Conservation (phyloP, 2,113 vertebrate genomes). For the human (Homo sapiens) region DNA sequence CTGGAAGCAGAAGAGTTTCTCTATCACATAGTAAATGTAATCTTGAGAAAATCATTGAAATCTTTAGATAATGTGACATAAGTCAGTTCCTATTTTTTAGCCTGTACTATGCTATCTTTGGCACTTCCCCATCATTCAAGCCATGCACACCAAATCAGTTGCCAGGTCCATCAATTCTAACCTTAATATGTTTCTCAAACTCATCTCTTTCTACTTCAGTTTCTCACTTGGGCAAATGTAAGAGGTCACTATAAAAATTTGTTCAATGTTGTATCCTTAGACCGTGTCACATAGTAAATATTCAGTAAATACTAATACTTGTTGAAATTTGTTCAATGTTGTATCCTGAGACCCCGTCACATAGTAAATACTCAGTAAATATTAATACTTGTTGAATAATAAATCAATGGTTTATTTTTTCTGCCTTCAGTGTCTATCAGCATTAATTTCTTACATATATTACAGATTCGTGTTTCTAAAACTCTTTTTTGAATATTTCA, state of each 20-base stretch:
- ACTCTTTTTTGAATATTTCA: not conserved
- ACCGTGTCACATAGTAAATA: too few relatives aligned
- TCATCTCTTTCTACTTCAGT: not conserved
- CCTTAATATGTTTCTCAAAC: not conserved
- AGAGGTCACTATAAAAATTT: not conserved
- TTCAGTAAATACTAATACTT: too few relatives aligned
- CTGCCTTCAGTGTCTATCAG: not conserved
- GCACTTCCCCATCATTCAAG: not conserved
- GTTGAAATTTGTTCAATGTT: too few relatives aligned
- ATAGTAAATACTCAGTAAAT: not conserved
- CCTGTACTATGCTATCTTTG: not conserved
- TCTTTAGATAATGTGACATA: not conserved
- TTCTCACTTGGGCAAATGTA: not conserved
- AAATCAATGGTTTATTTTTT: not conserved
- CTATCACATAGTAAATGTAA: not conserved
- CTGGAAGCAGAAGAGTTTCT: not conserved
- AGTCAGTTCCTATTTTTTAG: not conserved
- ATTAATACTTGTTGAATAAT: not conserved
- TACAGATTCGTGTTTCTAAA: not conserved
- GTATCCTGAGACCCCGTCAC: not conserved
- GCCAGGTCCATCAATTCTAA: not conserved
- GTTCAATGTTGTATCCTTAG: not conserved
- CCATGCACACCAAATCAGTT: not conserved
- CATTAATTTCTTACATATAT: not conserved
- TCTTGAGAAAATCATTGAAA: not conserved